A percentile compares a stretch with the other conserved stretches of the same genome.
These are phyloP conservation scores for Sisor rabdophorus DNA, from an alignment of 2,113 vertebrate species.

Conservation along the genomic window DNA sequence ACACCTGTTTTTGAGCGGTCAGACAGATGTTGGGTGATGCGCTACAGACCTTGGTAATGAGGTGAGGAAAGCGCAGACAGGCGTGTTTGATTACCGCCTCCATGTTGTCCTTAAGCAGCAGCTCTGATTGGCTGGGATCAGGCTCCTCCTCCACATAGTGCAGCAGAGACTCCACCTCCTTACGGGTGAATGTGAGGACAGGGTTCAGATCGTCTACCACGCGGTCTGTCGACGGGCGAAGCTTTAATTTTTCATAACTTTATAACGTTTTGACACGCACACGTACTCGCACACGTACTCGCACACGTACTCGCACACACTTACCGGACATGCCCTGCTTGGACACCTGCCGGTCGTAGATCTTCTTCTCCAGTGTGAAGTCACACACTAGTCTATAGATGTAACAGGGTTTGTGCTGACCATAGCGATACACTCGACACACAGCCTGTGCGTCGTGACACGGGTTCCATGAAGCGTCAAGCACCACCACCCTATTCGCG, in stretches of 20 bases:
- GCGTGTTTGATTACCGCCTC: constrained; percentile 82
- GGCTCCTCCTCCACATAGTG: constrained; percentile 97
- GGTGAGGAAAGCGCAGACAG: constrained; percentile 83
- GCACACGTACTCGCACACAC: neutral
- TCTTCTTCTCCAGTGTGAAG: constrained; percentile 97
- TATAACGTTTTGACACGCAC: neutral
- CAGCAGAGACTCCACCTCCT: constrained; percentile 96
- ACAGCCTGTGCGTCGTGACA: constrained; percentile 97
- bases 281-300: neutral
- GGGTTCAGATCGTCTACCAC: constrained; percentile 98
- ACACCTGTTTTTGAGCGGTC: neutral
- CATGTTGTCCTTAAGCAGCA: constrained; percentile 60
- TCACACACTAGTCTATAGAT: constrained; percentile 97
- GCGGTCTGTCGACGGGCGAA: constrained; percentile 72
- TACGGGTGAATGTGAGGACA: constrained; percentile 91
- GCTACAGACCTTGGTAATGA: constrained; percentile 88
- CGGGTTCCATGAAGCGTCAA: constrained; percentile 98
- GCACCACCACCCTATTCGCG: constrained; percentile 94
- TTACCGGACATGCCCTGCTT: constrained; percentile 98
- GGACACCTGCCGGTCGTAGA: constrained; percentile 96
- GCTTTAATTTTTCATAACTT: neutral
- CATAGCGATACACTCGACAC: constrained; percentile 94
- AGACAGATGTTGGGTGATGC: neutral
- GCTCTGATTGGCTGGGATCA: constrained; percentile 62
- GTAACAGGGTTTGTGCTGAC: constrained; percentile 91